These are phyloP conservation scores for Netelia melanura DNA, from an alignment of 2,888 invertebrate species.

Conservation along the genomic window DNA sequence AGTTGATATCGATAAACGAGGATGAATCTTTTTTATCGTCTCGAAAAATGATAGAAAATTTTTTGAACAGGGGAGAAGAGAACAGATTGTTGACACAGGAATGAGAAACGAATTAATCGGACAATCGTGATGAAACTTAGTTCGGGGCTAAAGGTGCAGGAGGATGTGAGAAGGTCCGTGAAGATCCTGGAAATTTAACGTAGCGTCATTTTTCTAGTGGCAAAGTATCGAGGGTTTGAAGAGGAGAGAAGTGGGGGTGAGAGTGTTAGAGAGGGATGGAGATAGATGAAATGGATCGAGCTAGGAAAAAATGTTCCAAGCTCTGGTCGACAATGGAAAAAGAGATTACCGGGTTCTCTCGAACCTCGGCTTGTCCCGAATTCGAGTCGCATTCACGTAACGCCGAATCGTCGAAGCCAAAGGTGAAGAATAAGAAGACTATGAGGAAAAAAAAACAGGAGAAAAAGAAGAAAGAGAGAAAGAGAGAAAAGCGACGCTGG, in stretches of 20 bases:
- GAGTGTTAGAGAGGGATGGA: constrained; percentile 25
- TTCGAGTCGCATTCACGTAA: constrained; percentile 76
- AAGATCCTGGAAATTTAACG: constrained; percentile 25
- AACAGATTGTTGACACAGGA: background rate
- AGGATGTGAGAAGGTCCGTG: constrained; percentile 23
- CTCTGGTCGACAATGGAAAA: constrained; percentile 70
- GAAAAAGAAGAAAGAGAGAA: constrained; percentile 72
- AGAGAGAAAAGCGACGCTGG: constrained; percentile 63
- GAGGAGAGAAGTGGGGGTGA: constrained; percentile 8
- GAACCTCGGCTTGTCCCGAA: constrained; percentile 62
- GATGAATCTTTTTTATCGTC: background rate
- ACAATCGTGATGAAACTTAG: background rate
- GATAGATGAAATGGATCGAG: constrained; percentile 33
- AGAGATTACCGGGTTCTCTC: constrained; percentile 72
- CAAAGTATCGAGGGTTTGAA: constrained; percentile 35
- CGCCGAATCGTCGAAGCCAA: constrained; percentile 73
- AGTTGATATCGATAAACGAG: constrained; percentile 4
- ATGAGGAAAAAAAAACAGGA: constrained; percentile 23
- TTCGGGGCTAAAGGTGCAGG: background rate
- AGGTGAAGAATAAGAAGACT: constrained; percentile 64
- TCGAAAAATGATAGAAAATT: constrained; percentile 3
- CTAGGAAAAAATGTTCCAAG: constrained; percentile 66
- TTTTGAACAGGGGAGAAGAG: background rate
- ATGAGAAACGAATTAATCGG: constrained; percentile 26
- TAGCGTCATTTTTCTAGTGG: constrained; percentile 29